Base-by-base conservation (phyloP, 2,113 vertebrate genomes). In the Pluvianellus socialis region DNA sequence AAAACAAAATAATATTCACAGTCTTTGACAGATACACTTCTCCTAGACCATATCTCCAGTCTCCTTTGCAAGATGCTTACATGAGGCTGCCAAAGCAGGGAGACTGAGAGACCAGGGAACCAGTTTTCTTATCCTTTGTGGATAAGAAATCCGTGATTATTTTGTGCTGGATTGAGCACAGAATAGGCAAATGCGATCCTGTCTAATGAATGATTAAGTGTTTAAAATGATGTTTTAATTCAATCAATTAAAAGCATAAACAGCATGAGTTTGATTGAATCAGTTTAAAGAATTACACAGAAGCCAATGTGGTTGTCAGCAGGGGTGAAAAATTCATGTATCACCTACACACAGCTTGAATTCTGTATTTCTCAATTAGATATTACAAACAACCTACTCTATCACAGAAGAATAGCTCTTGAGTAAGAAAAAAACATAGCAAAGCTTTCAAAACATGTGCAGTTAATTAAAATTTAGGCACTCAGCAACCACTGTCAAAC, bases 181-280 rank as follows among this genome's bases (percentile, higher is more conserved):
- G 88, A 96, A 92, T 35, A 94, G 66, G 76, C 56, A 96, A 96
- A 91, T 24, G 76, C 45, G 94, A 16, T 59, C 77, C 42, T 88
- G 47, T 53, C 63, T 96, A 97, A 97, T 93, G 71, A 97, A 97
- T 97, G 94, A 98, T 97, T 98, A 97, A 97, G 95, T 97, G 89
- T 94, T 98, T 96, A 42, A 97, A 98, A 97, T 74, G 66, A 52
- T 96, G 52, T 89, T 98, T 97, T 98, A 98, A 98, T 98, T 95
- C 92, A 98, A 96, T 98, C 97, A 98, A 98, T 97, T 97, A 97
- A 98, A 98, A 98, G 95, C 96, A 97, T 95, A 97, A 98, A 87
- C 97, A 97, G 97, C 94, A 81, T 96, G 97, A 49, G 93, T 96
- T 97, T 98, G 97, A 97, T 95, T 98, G 89, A 96, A 97, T 98